Percentiles rank a stretch among this genome's conserved stretches.
These are phyloP conservation scores for Epinephelus coioides DNA, from an alignment of 2,797 vertebrate genomes.

Conservation along the genomic window DNA sequence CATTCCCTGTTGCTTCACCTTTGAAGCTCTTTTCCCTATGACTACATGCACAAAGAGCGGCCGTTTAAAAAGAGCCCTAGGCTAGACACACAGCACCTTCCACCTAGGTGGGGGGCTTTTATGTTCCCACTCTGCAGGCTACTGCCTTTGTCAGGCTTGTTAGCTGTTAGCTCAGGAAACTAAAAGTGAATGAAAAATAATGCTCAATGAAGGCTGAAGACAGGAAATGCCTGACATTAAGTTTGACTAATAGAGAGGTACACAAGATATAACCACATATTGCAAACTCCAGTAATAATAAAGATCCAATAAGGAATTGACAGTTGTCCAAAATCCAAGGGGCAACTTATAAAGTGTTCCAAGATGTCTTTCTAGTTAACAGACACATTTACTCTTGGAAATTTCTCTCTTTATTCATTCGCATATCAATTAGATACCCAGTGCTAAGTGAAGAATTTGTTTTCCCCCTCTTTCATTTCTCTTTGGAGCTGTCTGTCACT, in stretches of 20 bases:
- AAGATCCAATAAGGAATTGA: background rate
- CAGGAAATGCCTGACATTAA: conserved; percentile 12
- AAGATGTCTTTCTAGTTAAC: conserved; percentile 37
- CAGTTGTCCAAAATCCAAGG: conserved; percentile 17
- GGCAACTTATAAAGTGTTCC: conserved; percentile 41
- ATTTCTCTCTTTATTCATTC: conserved; percentile 57
- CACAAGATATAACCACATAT: background rate
- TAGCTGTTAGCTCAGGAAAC: conserved; percentile 51
- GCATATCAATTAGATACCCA: conserved; percentile 77
- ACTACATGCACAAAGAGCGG: conserved; percentile 76
- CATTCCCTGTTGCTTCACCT: conserved; percentile 78
- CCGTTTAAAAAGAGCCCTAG: conserved; percentile 72
- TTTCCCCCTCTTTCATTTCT: conserved; percentile 69
- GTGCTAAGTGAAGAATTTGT: conserved; percentile 77
- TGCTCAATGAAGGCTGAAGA: conserved; percentile 20
- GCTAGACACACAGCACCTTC: conserved; percentile 73
- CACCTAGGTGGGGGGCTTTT: conserved; percentile 67
- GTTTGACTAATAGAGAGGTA: background rate
- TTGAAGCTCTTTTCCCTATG: conserved; percentile 84
- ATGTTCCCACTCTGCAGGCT: conserved; percentile 54
- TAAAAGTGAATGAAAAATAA: conserved; percentile 24
- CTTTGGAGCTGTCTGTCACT: conserved; percentile 76
- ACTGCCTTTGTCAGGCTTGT: conserved; percentile 59
- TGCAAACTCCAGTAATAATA: conserved; percentile 5
- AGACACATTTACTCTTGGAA: conserved; percentile 55